Percentiles rank a stretch among this genome's conserved stretches.
Conservation (phyloP, 1,140 invertebrate genomes). For the Trypoxylus dichotomus region DNA sequence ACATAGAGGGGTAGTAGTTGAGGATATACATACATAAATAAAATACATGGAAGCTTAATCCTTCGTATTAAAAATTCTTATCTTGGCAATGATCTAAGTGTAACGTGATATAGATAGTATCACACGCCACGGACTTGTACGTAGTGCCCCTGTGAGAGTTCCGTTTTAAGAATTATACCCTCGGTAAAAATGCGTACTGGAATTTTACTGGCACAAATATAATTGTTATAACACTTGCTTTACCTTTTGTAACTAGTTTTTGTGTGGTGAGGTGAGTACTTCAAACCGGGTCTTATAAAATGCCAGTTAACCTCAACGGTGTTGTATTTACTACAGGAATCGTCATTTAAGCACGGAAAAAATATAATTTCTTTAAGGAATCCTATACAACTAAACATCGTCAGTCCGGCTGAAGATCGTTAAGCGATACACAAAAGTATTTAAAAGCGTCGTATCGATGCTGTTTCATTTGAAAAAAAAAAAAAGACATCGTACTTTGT, state of each 20-base stretch:
- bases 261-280: not conserved
- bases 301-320: not conserved
- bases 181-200: not conserved
- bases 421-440: too few species aligned
- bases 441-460: too few species aligned
- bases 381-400: too few species aligned
- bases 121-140: slow-evolving; percentile 32
- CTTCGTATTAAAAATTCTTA: slow-evolving; percentile 44
- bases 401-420: too few species aligned
- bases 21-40: slow-evolving; percentile 5
- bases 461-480: too few species aligned
- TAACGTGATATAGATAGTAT: slow-evolving; percentile 49
- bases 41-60: slow-evolving; percentile 39
- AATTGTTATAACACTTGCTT: slow-evolving; percentile 29
- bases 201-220: slow-evolving; percentile 11
- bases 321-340: not conserved
- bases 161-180: not conserved
- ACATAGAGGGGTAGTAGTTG: not conserved
- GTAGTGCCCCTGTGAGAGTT: slow-evolving; percentile 1
- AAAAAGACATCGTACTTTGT: too few species aligned
- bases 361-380: too few species aligned
- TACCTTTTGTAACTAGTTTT: slow-evolving; percentile 26
- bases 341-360: too few species aligned
- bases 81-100: slow-evolving; percentile 43
- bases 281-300: slow-evolving; percentile 7